Conservation (phyloP, 1,140 invertebrate species). For the Geopemphigus sp. region DNA sequence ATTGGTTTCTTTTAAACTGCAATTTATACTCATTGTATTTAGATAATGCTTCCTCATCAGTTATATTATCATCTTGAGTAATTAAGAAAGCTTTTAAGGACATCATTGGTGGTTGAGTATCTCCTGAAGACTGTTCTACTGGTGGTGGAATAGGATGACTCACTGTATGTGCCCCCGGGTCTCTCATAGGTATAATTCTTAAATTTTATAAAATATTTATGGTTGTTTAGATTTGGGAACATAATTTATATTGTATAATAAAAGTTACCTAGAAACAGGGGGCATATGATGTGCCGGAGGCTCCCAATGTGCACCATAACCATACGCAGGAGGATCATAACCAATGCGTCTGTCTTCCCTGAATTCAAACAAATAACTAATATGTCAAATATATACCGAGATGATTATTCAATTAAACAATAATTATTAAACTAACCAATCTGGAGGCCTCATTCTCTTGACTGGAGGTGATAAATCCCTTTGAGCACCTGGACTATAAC, state of each 20-base stretch:
- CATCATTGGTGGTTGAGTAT: slow-evolving; percentile 91
- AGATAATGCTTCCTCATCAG: slow-evolving; percentile 92
- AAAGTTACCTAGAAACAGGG: slow-evolving; percentile 44
- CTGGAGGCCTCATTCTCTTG: slow-evolving; percentile 73
- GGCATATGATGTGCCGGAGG: slow-evolving; percentile 43
- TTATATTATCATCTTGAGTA: slow-evolving; percentile 95
- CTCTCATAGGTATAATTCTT: slow-evolving; percentile 37
- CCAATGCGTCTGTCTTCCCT: slow-evolving; percentile 54
- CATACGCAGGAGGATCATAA: slow-evolving; percentile 48
- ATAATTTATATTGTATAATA: neutral
- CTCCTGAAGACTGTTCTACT: slow-evolving; percentile 53
- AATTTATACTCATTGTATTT: slow-evolving; percentile 99
- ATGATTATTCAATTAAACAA: too few relatives aligned
- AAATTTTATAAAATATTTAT: neutral
- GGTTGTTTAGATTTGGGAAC: neutral
- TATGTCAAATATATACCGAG: slow-evolving; percentile 13
- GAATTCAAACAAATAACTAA: slow-evolving; percentile 11
- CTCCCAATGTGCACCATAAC: slow-evolving; percentile 42
- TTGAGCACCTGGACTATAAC: slow-evolving; percentile 69
- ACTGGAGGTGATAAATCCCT: slow-evolving; percentile 73
- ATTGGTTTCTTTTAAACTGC: slow-evolving; percentile 92
- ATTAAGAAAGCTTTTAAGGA: slow-evolving; percentile 95
- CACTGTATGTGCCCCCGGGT: slow-evolving; percentile 21
- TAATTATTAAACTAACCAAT: slow-evolving; percentile 61
- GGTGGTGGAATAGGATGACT: slow-evolving; percentile 17